Base-by-base conservation (phyloP, 2,888 invertebrate genomes). In the Pyrrhia umbra region DNA sequence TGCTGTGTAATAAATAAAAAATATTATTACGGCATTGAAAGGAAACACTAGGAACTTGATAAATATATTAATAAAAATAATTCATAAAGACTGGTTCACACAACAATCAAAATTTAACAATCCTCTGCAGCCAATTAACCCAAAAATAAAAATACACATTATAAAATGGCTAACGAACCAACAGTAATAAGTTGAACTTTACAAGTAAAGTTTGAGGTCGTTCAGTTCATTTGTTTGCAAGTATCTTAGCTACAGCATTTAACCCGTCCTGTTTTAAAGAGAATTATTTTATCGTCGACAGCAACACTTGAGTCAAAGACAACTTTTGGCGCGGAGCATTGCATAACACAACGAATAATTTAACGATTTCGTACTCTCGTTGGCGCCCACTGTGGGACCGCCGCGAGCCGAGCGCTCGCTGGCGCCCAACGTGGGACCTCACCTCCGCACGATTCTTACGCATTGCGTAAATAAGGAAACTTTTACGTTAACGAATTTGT, bases 381-480 rank as follows among this genome's bases (percentile, higher is more conserved):
- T 75, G 79, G 68, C 75, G 77, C 77, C 77, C 80, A 72, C 39
- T 45, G 42, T 60, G 75, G 69, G 67, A 56, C 60, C 21, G 21
- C 39, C 1, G 30, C n/a, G n/a, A n/a, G n/a, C n/a, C n/a, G n/a
- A 6, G 25, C 15, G 20, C 20, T 47, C 39, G 43, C 63, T 79
- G 79, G 66, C 70, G 77, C 77, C 72, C 78, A 61, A 60, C 57
- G 23, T 49, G 68, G 74, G 66, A 59, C 56, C 39, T 49, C 47
- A 66, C 45, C 54, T 45, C 15, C 21, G 39, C n/a, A 61, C 20
- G 10, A 42, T 65, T 71, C 43, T 51, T 74, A 73, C 80, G 77
- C 79, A 78, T 76, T 80, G 77, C 81, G 79, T 77, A 80, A 82
- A 80, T 76, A 79, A 77, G 58, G 67, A 62, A 79, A 76, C 55